A percentile compares a stretch with the other conserved stretches of the same genome.
Evolutionary conservation across 2,797 vertebrate species (phyloP).

Genomic region (Phoxinus dragarum): DNA sequence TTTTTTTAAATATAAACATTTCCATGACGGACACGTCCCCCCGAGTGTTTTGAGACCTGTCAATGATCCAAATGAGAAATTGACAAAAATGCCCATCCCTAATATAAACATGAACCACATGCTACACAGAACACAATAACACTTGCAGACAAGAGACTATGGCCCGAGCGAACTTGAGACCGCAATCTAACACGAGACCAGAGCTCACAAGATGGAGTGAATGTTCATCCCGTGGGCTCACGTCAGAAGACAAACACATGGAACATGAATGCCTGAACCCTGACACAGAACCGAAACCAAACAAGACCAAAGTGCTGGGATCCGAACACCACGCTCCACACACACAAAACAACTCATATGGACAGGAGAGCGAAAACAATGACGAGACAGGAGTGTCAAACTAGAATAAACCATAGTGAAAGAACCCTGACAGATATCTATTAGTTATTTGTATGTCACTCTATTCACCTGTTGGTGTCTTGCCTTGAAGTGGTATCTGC

Average conservation of each 20-base stretch:
- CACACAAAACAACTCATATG: too few relatives aligned
- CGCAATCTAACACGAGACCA: not conserved
- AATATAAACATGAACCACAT: not conserved
- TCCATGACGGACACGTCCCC: too few relatives aligned
- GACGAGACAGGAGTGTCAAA: not conserved
- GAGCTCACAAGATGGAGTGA: not conserved
- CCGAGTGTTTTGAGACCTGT: too few relatives aligned
- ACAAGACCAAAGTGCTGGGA: too few relatives aligned
- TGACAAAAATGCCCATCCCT: too few relatives aligned
- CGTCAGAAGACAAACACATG: not conserved
- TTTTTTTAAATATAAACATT: too few relatives aligned
- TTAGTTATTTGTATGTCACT: not conserved
- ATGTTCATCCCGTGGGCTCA: too few relatives aligned
- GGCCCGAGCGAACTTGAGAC: not conserved
- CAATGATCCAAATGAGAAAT: too few relatives aligned
- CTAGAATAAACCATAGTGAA: not conserved
- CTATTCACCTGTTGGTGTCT: not conserved
- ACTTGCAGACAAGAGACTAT: not conserved
- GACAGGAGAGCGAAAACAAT: too few relatives aligned
- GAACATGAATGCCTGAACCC: not conserved
- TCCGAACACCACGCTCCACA: too few relatives aligned
- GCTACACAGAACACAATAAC: not conserved
- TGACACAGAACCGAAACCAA: not conserved
- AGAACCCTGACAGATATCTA: not conserved
- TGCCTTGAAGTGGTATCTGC: not conserved